A percentile compares a stretch with the other conserved stretches of the same genome.
Evolutionary conservation across 2,113 vertebrate genomes (phyloP).

Genomic region (Cyphomyrus discorhynchus): DNA sequence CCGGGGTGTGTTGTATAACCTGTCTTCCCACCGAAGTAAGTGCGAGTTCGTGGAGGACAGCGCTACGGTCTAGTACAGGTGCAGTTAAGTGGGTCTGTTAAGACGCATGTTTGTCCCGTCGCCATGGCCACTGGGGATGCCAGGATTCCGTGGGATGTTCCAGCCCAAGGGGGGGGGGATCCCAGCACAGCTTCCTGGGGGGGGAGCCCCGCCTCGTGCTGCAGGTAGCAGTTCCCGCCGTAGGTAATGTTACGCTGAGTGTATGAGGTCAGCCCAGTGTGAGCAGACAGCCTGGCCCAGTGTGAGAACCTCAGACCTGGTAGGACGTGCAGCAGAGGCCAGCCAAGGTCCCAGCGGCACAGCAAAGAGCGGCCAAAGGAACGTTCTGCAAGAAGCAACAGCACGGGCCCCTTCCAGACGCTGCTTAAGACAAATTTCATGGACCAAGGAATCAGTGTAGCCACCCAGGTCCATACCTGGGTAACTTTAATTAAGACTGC

Average conservation of each 20-base stretch:
- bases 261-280: neutral
- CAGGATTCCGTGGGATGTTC: neutral
- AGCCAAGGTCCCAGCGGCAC: neutral
- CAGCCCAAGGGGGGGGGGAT: neutral
- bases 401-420: neutral
- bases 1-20: neutral
- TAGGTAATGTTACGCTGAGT: neutral
- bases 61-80: neutral
- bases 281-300: neutral
- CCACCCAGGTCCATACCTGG: neutral
- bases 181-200: neutral
- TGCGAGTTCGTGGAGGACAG: neutral
- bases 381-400: neutral
- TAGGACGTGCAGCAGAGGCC: neutral
- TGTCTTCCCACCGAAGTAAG: neutral
- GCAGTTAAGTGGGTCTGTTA: neutral
- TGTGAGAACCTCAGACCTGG: neutral
- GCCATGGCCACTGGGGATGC: neutral
- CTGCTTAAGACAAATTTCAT: neutral
- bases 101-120: neutral
- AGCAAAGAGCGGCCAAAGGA: neutral
- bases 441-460: neutral
- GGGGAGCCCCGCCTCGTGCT: neutral
- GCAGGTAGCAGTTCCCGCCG: neutral
- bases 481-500: neutral